phyloP scores from a whole-genome alignment of 1,140 invertebrate species.

The Maniola jurtina region DNA sequence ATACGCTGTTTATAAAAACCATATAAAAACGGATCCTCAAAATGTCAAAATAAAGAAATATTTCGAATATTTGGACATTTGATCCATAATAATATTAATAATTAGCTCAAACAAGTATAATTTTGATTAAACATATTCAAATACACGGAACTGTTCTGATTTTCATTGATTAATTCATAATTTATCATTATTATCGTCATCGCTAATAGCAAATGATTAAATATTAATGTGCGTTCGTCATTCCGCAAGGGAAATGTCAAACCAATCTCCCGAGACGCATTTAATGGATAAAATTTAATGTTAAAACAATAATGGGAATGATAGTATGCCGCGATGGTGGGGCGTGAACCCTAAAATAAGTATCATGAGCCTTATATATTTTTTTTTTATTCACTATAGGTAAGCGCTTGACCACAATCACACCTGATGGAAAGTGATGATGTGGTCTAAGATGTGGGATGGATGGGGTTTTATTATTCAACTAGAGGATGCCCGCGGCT shows the following conservation, averaged over 20 bases:
- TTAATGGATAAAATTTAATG: not conserved
- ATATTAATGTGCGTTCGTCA: constrained; percentile 1
- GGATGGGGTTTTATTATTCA: too few species aligned
- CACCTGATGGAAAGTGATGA: too few species aligned
- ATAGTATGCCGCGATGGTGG: too few species aligned
- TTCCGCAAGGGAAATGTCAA: not conserved
- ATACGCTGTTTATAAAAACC: too few species aligned
- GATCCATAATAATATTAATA: not conserved
- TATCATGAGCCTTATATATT: too few species aligned
- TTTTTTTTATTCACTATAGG: too few species aligned
- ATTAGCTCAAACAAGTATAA: not conserved
- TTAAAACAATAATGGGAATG: constrained; percentile 8
- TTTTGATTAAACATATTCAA: constrained; percentile 3
- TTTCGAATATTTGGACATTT: not conserved
- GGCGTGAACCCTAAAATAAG: too few species aligned
- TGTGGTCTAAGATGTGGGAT: too few species aligned
- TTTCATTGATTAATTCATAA: constrained; percentile 3
- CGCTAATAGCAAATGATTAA: constrained; percentile 4
- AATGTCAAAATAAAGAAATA: too few species aligned
- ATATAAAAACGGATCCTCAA: not conserved
- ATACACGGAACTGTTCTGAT: constrained; percentile 3
- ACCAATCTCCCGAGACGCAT: not conserved
- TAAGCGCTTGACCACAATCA: too few species aligned
- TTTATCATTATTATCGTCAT: not conserved
- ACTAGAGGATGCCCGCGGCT: too few species aligned